A percentile compares a stretch with the other conserved stretches of the same genome.
These are phyloP conservation scores for Phocides pigmalion DNA, from an alignment of 1,140 invertebrate genomes.

Conservation along the genomic window DNA sequence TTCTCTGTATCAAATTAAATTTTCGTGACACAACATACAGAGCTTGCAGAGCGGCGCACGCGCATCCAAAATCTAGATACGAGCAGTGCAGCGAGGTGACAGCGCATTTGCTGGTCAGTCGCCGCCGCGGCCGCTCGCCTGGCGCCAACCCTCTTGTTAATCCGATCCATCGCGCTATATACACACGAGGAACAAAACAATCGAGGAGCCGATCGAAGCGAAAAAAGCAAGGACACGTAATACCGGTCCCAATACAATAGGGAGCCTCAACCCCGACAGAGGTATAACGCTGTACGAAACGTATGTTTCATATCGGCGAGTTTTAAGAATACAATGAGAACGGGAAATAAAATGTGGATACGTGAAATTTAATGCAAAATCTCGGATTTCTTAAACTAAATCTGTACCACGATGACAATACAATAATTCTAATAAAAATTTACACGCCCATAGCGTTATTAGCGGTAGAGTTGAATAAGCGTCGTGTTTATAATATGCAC, in stretches of 20 bases:
- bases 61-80: constrained; percentile 49
- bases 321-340: not conserved
- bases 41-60: constrained; percentile 6
- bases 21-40: not conserved
- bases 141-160: constrained; percentile 74
- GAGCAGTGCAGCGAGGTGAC: constrained; percentile 52
- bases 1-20: not conserved
- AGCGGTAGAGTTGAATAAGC: too few relatives aligned
- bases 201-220: constrained; percentile 40
- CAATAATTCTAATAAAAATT: too few relatives aligned
- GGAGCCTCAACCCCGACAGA: not conserved
- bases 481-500: too few relatives aligned
- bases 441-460: too few relatives aligned
- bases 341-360: not conserved
- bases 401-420: too few relatives aligned
- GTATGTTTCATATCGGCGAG: not conserved
- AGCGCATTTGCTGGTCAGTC: constrained; percentile 64
- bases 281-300: constrained; percentile 6
- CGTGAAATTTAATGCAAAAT: too few relatives aligned
- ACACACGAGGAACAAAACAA: constrained; percentile 53
- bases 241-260: constrained; percentile 48
- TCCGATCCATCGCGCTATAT: constrained; percentile 61
- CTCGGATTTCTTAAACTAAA: too few relatives aligned
- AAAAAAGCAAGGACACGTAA: constrained; percentile 57
- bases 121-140: constrained; percentile 46